Evolutionary conservation across 2,888 invertebrate species (phyloP), one percentile per base, ranked within the genome.

Genomic region (Drosophila mulleri): DNA sequence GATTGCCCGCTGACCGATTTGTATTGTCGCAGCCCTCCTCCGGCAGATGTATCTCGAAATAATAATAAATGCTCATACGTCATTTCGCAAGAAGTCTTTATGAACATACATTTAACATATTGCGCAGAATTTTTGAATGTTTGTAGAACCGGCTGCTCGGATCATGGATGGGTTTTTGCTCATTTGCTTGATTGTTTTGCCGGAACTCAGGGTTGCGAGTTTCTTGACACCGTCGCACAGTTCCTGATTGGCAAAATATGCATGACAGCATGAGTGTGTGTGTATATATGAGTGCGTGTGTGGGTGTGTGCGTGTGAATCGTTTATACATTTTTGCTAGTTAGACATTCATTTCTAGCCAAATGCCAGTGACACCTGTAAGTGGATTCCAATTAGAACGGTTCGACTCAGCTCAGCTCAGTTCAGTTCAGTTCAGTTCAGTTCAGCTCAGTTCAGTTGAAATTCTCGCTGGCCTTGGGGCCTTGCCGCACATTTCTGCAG

Each of bases 1-100:
- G 20, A 57, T 82, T 75, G 82, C 86, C 81, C 75, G 86, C 69
- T 86, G 83, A 86, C 83, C 83, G 83, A 83, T 80, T 83, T 84
- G 82, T 68, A 74, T 78, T 50, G 63, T 61, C 69, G 56, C 67
- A 59, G 37, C 56, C 52, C 26, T 60, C n/a, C 35, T 60, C n/a
- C 35, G 52, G 53, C 67, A 70, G 78, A 74, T 78, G 67, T 62
- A 44, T 59, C 66, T 66, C 48, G 23, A 58, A 47, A 68, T 61
- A 42, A 45, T 58, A 56, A 45, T 58, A 56, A 52, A 53, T 50
- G 64, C 53, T 57, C 56, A 64, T 58, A 53, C 65, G 59, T 76
- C 67, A 73, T 73, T 73, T 73, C 77, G 58, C 68, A 66, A 60
- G 73, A 77, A 77, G 54, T 72, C 53, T 53, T 37, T 59, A 59